phyloP scores from a whole-genome alignment of 2,888 invertebrate species.

The Tuberolachnus salignus region DNA sequence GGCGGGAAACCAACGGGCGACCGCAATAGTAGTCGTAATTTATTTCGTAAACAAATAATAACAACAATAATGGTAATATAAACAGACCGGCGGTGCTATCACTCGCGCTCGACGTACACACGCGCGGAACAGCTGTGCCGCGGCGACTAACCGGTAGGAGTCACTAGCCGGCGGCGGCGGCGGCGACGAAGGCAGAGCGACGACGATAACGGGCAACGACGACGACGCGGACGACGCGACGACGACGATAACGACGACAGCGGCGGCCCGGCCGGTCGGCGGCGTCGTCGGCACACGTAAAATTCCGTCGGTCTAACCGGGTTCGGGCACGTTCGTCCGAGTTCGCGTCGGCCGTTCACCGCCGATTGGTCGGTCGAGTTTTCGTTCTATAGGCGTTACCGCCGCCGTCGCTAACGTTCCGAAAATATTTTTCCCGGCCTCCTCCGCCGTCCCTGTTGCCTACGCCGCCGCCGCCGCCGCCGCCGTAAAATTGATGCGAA shows the following conservation, averaged over 20 bases:
- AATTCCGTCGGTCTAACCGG: conserved; percentile 62
- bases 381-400: conserved; percentile 61
- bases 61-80: too few species aligned
- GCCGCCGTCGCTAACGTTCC: conserved; percentile 57
- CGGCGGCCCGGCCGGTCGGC: conserved; percentile 59
- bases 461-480: not conserved
- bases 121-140: conserved; percentile 62
- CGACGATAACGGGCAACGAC: conserved; percentile 61
- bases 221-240: conserved; percentile 59
- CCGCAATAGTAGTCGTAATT: too few species aligned
- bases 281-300: conserved; percentile 61
- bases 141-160: conserved; percentile 61
- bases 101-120: conserved; percentile 61
- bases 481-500: conserved; percentile 23
- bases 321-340: conserved; percentile 61
- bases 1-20: not conserved
- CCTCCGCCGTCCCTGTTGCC: conserved; percentile 57
- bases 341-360: conserved; percentile 61
- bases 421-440: conserved; percentile 58
- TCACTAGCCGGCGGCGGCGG: conserved; percentile 61
- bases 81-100: not conserved
- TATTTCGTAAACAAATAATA: not conserved
- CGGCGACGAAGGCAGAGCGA: conserved; percentile 61
- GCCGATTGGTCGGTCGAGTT: conserved; percentile 61
- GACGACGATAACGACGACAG: conserved; percentile 61